These are phyloP conservation scores for Vombatus ursinus DNA, from an alignment of 2,113 vertebrate genomes.

Conservation along the genomic window DNA sequence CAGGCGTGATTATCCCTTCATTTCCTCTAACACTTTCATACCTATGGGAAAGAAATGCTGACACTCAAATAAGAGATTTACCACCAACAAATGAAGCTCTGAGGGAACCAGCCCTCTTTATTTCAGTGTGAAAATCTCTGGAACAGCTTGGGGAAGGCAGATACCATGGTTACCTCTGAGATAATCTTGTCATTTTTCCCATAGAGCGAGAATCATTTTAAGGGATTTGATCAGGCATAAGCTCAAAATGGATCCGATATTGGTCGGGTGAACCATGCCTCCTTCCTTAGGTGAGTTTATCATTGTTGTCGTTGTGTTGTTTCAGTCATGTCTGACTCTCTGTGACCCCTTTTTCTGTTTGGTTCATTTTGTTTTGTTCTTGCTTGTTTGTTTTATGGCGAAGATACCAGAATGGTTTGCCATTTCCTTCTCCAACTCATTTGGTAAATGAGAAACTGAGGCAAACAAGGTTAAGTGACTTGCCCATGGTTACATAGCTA, in stretches of 20 bases:
- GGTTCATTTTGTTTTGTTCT: too few species aligned
- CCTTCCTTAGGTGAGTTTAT: slow-evolving; percentile 35
- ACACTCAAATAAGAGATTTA: slow-evolving; percentile 51
- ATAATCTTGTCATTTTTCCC: neutral
- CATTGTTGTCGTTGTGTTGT: slow-evolving; percentile 35
- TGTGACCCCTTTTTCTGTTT: neutral
- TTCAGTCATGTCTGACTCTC: neutral
- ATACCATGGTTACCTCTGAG: slow-evolving; percentile 2
- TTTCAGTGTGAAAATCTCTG: neutral
- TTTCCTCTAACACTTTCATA: neutral
- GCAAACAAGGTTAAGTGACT: neutral
- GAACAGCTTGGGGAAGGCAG: slow-evolving; percentile 23
- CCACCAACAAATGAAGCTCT: slow-evolving; percentile 5
- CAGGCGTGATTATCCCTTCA: slow-evolving; percentile 53
- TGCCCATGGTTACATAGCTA: neutral
- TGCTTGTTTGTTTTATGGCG: neutral
- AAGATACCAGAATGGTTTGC: neutral
- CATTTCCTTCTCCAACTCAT: neutral
- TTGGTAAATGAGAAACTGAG: neutral
- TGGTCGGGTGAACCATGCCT: slow-evolving; percentile 25
- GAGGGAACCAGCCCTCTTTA: slow-evolving; percentile 32
- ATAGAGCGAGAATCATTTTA: slow-evolving; percentile 47
- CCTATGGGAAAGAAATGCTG: slow-evolving; percentile 46
- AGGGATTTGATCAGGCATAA: slow-evolving; percentile 8
- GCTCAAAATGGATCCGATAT: slow-evolving; percentile 18